Conservation (phyloP, 2,113 vertebrate genomes). For the Laterallus jamaicensis region DNA sequence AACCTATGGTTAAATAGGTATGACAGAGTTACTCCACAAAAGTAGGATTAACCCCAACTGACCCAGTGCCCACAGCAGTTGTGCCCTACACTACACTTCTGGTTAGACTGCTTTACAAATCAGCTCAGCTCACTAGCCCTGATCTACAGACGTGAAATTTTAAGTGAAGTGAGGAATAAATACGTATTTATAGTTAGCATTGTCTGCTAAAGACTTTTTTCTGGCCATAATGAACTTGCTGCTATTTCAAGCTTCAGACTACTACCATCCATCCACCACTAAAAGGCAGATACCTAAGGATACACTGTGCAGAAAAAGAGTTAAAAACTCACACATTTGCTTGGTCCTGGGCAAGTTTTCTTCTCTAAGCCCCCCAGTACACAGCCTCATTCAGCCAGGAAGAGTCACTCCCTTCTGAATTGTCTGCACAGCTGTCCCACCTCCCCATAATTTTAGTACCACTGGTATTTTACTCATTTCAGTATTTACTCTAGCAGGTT, state of each 20-base stretch:
- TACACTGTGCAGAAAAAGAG: fast-evolving
- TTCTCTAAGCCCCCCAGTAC: not conserved
- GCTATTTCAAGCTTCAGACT: not conserved
- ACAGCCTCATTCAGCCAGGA: not conserved
- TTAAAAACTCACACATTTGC: not conserved
- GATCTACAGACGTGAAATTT: fast-evolving
- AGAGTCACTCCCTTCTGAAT: not conserved
- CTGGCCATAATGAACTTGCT: not conserved
- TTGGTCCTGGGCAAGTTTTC: not conserved
- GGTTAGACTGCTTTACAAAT: not conserved
- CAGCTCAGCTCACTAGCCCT: not conserved
- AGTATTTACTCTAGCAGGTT: not conserved
- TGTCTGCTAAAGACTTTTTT: not conserved
- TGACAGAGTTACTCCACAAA: not conserved
- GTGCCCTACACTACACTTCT: not conserved
- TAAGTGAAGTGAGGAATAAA: not conserved
- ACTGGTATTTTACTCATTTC: not conserved
- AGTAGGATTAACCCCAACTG: not conserved
- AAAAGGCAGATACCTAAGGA: not conserved
- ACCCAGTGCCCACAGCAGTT: not conserved
- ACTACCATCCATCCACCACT: not conserved
- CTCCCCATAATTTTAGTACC: not conserved
- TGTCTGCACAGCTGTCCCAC: not conserved
- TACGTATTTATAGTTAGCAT: not conserved
- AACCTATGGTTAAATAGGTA: not conserved